Evolutionary conservation across 2,888 invertebrate genomes (phyloP), one percentile per base, ranked within the genome.

Genomic region (Beris chalybata): DNA sequence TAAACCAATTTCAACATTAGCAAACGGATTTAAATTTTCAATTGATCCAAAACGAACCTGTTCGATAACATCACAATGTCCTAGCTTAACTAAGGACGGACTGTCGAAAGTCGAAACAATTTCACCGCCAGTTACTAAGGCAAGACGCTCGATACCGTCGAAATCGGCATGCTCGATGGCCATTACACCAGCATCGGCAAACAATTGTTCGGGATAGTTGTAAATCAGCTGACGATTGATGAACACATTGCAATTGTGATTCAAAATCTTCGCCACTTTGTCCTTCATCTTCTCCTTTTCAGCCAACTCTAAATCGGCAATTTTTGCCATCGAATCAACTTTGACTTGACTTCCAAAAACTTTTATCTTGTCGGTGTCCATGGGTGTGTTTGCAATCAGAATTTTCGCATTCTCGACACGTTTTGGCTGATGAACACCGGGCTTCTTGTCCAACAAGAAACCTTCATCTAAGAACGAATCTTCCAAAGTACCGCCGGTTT

Each of bases 221-320:
- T 99, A 99, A 81, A 99, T 99, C 72, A 99, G 84, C 82, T 99
- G 99, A 71, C 93, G 90, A 82, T 99, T 99, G 77, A 99, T 96
- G 79, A 99, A 99, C 0, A 99, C 98, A 82, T 93, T 99, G 83
- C 93, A 92, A 72, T 94, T 92, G 81, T 99, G 97, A 71, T 88
- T 89, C 58, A 98, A 79, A 73, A 99, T 99, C 81, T 95, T 95
- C 75, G 92, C 91, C 3, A 99, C 97, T 85, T 99, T 99, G 74
- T 97, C 95, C 79, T 96, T 97, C 99, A 99, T 99, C 79, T 99
- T 99, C 77, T 97, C 95, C 78, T 98, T 99, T 78, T 99, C 99
- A 1, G 98, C 98, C 55, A 92, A 82, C 83, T 99, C 99, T 59
- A 99, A 83, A 76, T 99, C 98, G 4, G 99, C 99, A 70, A 99